Evolutionary conservation across 2,797 vertebrate genomes (phyloP).

Genomic region (Xenentodon cancila): DNA sequence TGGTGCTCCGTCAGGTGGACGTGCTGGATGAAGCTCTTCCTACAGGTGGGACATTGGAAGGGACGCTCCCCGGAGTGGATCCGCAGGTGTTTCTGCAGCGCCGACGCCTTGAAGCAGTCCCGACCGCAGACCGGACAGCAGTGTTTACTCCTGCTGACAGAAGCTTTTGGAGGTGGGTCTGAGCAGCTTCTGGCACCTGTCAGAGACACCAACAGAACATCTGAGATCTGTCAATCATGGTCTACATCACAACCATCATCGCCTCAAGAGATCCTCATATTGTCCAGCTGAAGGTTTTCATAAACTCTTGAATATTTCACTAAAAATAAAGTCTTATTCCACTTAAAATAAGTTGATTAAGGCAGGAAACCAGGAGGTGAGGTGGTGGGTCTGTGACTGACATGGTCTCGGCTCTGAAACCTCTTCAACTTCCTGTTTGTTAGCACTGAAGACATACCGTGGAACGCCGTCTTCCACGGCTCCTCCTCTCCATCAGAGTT

Average conservation of each 20-base stretch:
- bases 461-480: conserved; percentile 27
- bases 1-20: conserved; percentile 69
- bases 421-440: too few relatives aligned
- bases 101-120: conserved; percentile 64
- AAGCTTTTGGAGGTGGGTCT: background rate
- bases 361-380: too few relatives aligned
- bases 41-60: conserved; percentile 64
- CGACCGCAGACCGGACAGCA: conserved; percentile 61
- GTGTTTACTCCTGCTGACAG: conserved; percentile 10
- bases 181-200: conserved; percentile 22
- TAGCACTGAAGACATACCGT: conserved; percentile 13
- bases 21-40: conserved; percentile 67
- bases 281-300: too few relatives aligned
- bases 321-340: too few relatives aligned
- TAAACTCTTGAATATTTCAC: too few relatives aligned
- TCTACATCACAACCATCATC: background rate
- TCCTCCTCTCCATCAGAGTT: conserved; percentile 74
- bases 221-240: background rate
- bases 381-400: too few relatives aligned
- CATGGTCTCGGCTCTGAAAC: too few relatives aligned
- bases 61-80: conserved; percentile 69
- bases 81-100: conserved; percentile 69
- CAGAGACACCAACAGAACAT: background rate
- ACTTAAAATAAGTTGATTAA: too few relatives aligned
- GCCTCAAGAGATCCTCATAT: too few relatives aligned